Evolutionary conservation across 1,140 invertebrate genomes (phyloP).

Genomic region (Hypothenemus hampei): DNA sequence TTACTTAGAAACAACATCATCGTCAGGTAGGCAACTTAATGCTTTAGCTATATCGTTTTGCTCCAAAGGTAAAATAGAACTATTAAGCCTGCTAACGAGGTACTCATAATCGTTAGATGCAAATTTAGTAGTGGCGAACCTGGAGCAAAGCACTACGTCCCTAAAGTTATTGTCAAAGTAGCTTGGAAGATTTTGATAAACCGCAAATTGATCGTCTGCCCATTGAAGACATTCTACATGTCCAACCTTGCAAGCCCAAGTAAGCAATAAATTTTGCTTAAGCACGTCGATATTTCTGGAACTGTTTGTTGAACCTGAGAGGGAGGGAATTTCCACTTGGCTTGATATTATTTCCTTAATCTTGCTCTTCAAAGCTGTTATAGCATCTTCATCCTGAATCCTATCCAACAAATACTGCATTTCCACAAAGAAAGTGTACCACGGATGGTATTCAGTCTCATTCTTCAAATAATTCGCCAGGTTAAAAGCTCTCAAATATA

Average conservation of each 20-base stretch:
- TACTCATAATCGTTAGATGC: not conserved
- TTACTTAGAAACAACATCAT: not conserved
- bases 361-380: constrained; percentile 33
- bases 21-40: not conserved
- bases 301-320: not conserved
- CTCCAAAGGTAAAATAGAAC: constrained; percentile 2
- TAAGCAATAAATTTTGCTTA: constrained; percentile 44
- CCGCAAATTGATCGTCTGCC: constrained; percentile 37
- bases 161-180: constrained; percentile 51
- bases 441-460: constrained; percentile 62
- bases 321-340: constrained; percentile 28
- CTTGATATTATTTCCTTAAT: not conserved
- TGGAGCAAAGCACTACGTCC: constrained; percentile 53
- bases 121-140: constrained; percentile 15
- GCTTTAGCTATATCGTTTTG: not conserved
- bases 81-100: not conserved
- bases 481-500: constrained; percentile 51
- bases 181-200: constrained; percentile 4
- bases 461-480: constrained; percentile 55
- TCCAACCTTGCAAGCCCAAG: constrained; percentile 51
- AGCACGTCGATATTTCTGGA: constrained; percentile 42
- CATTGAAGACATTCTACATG: constrained; percentile 46
- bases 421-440: constrained; percentile 56
- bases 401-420: constrained; percentile 49
- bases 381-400: constrained; percentile 37